Evolutionary conservation across 2,888 invertebrate genomes (phyloP).

Genomic region (Xanthorhoe designata): DNA sequence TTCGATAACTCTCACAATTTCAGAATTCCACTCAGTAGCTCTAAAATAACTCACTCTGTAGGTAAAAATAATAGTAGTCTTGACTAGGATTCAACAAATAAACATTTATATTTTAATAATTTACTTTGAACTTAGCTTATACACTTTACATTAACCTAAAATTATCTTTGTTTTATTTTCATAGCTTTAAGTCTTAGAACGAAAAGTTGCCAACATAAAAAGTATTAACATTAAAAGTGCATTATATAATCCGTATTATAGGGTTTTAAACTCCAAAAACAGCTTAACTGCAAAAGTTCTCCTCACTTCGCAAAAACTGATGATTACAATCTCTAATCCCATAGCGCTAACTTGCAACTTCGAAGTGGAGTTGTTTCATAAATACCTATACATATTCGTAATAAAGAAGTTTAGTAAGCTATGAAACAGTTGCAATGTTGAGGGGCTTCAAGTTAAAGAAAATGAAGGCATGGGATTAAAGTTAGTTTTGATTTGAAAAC

Average conservation of each 20-base stretch:
- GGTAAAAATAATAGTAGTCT: too few relatives aligned
- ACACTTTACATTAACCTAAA: too few relatives aligned
- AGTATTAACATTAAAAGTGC: conserved; percentile 13
- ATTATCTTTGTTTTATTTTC: background rate
- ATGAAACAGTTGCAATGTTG: background rate
- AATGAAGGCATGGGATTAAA: background rate
- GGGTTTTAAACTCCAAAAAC: background rate
- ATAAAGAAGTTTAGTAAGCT: background rate
- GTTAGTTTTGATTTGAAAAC: background rate
- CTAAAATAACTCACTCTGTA: too few relatives aligned
- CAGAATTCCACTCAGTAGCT: too few relatives aligned
- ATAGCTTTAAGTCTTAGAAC: background rate
- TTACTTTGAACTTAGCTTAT: too few relatives aligned
- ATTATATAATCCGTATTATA: conserved; percentile 7
- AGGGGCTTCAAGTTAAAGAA: background rate
- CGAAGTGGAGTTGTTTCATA: conserved; percentile 1
- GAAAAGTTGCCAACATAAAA: background rate
- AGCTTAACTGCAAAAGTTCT: background rate
- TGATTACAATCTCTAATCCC: conserved; percentile 6
- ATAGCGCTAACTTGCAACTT: background rate
- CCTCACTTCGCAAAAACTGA: conserved; percentile 6
- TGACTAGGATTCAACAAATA: too few relatives aligned
- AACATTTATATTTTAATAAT: too few relatives aligned
- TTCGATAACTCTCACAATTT: too few relatives aligned
- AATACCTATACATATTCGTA: conserved; percentile 1